phyloP scores from a whole-genome alignment of 2,888 invertebrate genomes.

The Autographa gamma region DNA sequence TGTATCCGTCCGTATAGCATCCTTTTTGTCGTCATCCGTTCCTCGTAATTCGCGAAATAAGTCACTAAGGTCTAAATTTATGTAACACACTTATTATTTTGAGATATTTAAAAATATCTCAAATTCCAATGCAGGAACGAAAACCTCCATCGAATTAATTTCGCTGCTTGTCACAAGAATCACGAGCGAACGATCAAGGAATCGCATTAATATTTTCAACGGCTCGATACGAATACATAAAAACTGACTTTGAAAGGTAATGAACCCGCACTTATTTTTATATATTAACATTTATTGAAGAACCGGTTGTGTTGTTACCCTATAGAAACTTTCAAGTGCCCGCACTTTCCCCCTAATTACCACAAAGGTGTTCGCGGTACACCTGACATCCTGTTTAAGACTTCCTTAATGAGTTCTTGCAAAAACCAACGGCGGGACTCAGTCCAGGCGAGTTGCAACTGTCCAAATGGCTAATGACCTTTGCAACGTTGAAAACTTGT shows the following conservation, averaged over 20 bases:
- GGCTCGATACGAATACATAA: conserved; percentile 40
- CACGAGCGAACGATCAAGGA: conserved; percentile 42
- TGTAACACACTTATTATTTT: not conserved
- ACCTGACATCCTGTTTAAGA: conserved; percentile 66
- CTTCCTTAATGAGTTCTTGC: conserved; percentile 52
- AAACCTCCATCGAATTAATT: conserved; percentile 29
- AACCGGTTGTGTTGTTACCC: conserved; percentile 44
- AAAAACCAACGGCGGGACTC: conserved; percentile 46
- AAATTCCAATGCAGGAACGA: conserved; percentile 5
- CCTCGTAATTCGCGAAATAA: conserved; percentile 8
- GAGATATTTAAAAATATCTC: not conserved
- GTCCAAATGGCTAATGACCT: conserved; percentile 35
- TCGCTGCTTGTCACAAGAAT: conserved; percentile 36
- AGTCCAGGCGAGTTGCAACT: conserved; percentile 13
- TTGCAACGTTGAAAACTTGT: conserved; percentile 15
- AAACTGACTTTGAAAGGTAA: conserved; percentile 44
- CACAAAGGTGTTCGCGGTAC: conserved; percentile 62
- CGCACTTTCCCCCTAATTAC: conserved; percentile 51
- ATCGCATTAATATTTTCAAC: conserved; percentile 34
- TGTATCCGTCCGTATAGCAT: conserved; percentile 32
- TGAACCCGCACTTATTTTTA: conserved; percentile 47
- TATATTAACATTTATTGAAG: conserved; percentile 38
- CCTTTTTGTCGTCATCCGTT: conserved; percentile 23
- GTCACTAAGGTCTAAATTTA: not conserved
- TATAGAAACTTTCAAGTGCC: conserved; percentile 38